A percentile compares a stretch with the other conserved stretches of the same genome.
Conservation (phyloP, 2,797 vertebrate genomes). For the Darevskia nairensis region DNA sequence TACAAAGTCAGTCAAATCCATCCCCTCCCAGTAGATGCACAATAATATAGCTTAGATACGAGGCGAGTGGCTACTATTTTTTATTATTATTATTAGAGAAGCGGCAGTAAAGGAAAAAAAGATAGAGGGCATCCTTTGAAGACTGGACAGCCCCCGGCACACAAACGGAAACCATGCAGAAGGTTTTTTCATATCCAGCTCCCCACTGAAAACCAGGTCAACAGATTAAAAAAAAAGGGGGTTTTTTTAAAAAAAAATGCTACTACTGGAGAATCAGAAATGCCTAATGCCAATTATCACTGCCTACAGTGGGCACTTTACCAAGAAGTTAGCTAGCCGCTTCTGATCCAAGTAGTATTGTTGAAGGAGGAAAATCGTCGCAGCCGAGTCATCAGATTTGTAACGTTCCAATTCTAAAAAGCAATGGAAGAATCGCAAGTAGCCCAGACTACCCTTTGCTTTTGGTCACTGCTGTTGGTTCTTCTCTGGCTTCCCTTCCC, state of each 20-base stretch:
- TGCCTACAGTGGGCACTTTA: too few species aligned
- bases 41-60: slow-evolving; percentile 51
- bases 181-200: slow-evolving; percentile 14
- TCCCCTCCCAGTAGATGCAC: slow-evolving; percentile 56
- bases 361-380: not conserved
- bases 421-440: slow-evolving; percentile 26
- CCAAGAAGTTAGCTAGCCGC: not conserved
- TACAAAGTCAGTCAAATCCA: not conserved
- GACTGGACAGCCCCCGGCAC: not conserved
- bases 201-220: not conserved
- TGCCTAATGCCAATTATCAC: not conserved
- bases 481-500: slow-evolving; percentile 5
- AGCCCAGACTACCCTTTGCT: not conserved
- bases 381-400: slow-evolving; percentile 7
- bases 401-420: slow-evolving; percentile 42
- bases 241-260: slow-evolving; percentile 5
- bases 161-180: not conserved
- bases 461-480: slow-evolving; percentile 51
- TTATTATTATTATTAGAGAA: not conserved
- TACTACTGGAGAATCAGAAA: slow-evolving; percentile 28
- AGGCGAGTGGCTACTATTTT: slow-evolving; percentile 44
- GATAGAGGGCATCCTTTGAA: not conserved
- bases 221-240: too few species aligned
- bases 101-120: not conserved
- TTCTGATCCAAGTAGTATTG: slow-evolving; percentile 39